These are phyloP conservation scores for Platerodrilus igneus DNA, from an alignment of 2,888 invertebrate species.

Conservation along the genomic window DNA sequence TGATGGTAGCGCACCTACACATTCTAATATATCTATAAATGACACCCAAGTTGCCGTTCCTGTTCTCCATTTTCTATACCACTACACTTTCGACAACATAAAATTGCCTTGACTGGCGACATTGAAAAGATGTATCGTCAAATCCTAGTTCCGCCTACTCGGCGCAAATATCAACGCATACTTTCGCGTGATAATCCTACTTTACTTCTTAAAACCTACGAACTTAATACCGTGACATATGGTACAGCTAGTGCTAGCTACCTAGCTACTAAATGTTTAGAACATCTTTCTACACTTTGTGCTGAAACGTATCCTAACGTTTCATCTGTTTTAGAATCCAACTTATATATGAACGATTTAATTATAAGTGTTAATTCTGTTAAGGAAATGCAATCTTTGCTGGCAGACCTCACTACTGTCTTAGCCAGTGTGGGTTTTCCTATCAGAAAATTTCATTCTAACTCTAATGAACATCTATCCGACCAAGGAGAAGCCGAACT, in stretches of 20 bases:
- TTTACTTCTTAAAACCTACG: slow-evolving; percentile 17
- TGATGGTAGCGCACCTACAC: slow-evolving; percentile 9
- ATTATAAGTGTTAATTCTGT: slow-evolving; percentile 4
- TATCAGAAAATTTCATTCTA: slow-evolving; percentile 8
- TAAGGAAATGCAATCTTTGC: background rate
- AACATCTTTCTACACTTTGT: slow-evolving; percentile 16
- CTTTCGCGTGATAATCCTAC: slow-evolving; percentile 26
- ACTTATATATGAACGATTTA: slow-evolving; percentile 18
- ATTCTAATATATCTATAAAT: slow-evolving; percentile 21
- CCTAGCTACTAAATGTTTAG: slow-evolving; percentile 21
- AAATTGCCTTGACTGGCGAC: slow-evolving; percentile 28
- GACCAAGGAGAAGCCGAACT: background rate
- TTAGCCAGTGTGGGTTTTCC: slow-evolving; percentile 4
- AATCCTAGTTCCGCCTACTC: slow-evolving; percentile 16
- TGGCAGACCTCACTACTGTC: slow-evolving; percentile 4
- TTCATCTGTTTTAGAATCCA: slow-evolving; percentile 1
- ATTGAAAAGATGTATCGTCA: slow-evolving; percentile 33
- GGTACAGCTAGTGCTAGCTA: slow-evolving; percentile 29
- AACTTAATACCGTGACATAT: slow-evolving; percentile 28
- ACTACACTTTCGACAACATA: slow-evolving; percentile 27
- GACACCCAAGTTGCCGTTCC: slow-evolving; percentile 16
- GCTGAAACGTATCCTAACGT: slow-evolving; percentile 1
- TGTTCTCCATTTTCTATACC: slow-evolving; percentile 21
- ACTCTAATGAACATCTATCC: slow-evolving; percentile 1
- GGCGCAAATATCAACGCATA: slow-evolving; percentile 27